A percentile compares a stretch with the other conserved stretches of the same genome.
These are phyloP conservation scores for Tenthredo mesomela DNA, from an alignment of 2,888 invertebrate species.

Conservation along the genomic window DNA sequence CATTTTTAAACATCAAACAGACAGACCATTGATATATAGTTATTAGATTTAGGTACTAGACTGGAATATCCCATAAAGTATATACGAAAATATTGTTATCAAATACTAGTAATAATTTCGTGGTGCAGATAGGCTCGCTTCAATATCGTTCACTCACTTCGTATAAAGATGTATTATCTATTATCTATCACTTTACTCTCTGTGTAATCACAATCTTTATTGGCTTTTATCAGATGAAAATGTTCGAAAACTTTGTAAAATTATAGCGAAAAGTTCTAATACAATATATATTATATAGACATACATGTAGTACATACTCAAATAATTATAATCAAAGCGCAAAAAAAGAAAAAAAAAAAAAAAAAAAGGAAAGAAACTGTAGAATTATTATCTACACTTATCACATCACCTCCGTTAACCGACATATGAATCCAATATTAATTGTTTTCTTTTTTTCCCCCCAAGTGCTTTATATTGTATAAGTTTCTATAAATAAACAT, in stretches of 20 bases:
- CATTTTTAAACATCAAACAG: background rate
- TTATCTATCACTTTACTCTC: constrained; percentile 19
- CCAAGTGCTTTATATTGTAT: constrained; percentile 21
- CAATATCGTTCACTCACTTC: constrained; percentile 14
- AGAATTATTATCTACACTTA: constrained; percentile 32
- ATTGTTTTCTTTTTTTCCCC: background rate
- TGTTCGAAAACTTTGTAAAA: background rate
- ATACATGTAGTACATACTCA: background rate
- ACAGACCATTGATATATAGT: background rate
- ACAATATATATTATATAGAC: background rate
- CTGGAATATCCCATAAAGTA: constrained; percentile 26
- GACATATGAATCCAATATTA: background rate
- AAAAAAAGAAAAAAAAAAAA: background rate
- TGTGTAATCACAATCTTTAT: constrained; percentile 43
- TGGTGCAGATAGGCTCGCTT: constrained; percentile 21
- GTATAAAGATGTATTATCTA: constrained; percentile 25
- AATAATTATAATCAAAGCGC: background rate
- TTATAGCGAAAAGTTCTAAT: background rate
- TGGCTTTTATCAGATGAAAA: constrained; percentile 14
- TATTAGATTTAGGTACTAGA: constrained; percentile 24
- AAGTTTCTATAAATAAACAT: constrained; percentile 16
- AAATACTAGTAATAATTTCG: constrained; percentile 27
- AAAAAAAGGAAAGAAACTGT: background rate
- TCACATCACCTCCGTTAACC: constrained; percentile 5
- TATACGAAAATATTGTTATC: constrained; percentile 30